phyloP scores from a whole-genome alignment of 2,797 vertebrate species.

The Gila robusta region DNA sequence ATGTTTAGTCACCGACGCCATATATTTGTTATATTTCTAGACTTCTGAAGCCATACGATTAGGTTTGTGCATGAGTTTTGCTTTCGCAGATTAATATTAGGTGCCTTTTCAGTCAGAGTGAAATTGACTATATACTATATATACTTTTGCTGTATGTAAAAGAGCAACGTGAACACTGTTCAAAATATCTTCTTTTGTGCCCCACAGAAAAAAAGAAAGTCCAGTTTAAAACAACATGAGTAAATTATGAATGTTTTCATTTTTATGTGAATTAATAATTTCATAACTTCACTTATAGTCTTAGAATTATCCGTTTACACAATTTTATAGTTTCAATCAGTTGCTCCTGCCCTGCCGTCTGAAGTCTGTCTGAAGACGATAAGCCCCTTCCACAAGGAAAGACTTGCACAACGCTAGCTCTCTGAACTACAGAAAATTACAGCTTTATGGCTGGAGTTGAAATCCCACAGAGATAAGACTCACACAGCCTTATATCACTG shows the following conservation, averaged over 20 bases:
- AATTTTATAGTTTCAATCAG: background rate
- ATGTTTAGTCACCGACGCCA: background rate
- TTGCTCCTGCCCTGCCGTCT: background rate
- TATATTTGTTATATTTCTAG: no score
- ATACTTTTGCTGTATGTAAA: background rate
- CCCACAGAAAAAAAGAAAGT: background rate
- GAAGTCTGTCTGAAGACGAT: constrained; percentile 9
- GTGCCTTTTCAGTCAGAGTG: background rate
- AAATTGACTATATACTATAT: no score
- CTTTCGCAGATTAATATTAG: background rate
- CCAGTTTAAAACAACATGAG: background rate
- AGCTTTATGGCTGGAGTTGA: constrained; percentile 36
- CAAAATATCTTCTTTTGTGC: background rate
- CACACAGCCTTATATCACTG: constrained; percentile 1
- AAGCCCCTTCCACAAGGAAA: constrained; percentile 17
- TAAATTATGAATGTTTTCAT: background rate
- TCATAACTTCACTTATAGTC: background rate
- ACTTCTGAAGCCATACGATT: background rate
- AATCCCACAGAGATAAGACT: constrained; percentile 45
- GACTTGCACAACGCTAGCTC: constrained; percentile 16
- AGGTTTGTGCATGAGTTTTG: background rate
- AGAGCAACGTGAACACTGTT: background rate
- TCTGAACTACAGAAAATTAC: constrained; percentile 9
- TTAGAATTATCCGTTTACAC: background rate
- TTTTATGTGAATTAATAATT: background rate